These are phyloP conservation scores for Drosophila gaucha DNA, from an alignment of 2,888 invertebrate species.

Conservation along the genomic window DNA sequence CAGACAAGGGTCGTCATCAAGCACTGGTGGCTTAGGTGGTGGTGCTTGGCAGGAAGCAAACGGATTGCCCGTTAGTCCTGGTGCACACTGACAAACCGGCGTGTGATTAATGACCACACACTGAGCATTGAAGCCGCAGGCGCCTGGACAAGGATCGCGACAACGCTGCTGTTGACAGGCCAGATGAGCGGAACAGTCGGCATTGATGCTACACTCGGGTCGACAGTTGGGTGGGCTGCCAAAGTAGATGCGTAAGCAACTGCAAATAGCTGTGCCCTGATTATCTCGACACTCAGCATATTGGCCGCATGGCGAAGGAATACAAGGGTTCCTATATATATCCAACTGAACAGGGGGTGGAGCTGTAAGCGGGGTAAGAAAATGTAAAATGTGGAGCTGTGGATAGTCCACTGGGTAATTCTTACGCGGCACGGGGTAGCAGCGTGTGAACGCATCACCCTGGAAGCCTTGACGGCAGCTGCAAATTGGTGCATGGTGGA, in stretches of 20 bases:
- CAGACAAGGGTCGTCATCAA: constrained; percentile 88
- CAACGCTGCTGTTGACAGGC: constrained; percentile 91
- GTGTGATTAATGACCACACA: constrained; percentile 89
- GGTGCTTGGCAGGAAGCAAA: constrained; percentile 88
- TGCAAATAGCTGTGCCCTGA: constrained; percentile 88
- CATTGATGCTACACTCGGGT: constrained; percentile 89
- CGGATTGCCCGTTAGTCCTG: constrained; percentile 88
- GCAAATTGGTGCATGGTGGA: constrained; percentile 92
- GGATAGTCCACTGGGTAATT: not conserved
- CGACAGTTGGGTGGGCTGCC: constrained; percentile 90
- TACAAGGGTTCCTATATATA: constrained; percentile 87
- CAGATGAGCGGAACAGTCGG: constrained; percentile 89
- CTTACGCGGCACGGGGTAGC: constrained; percentile 85
- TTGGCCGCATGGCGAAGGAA: constrained; percentile 91
- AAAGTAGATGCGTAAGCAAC: constrained; percentile 88
- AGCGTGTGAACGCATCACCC: constrained; percentile 91
- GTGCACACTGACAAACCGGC: constrained; percentile 88
- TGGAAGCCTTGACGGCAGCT: constrained; percentile 89
- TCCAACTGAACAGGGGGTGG: constrained; percentile 64
- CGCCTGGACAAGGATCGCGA: constrained; percentile 89
- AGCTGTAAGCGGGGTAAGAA: constrained; percentile 35
- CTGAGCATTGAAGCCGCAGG: constrained; percentile 88
- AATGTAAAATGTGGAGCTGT: not conserved
- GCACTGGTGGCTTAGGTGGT: constrained; percentile 72
- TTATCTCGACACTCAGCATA: constrained; percentile 88